Base-by-base conservation (phyloP, 2,888 invertebrate genomes). In the Agrochola circellaris region DNA sequence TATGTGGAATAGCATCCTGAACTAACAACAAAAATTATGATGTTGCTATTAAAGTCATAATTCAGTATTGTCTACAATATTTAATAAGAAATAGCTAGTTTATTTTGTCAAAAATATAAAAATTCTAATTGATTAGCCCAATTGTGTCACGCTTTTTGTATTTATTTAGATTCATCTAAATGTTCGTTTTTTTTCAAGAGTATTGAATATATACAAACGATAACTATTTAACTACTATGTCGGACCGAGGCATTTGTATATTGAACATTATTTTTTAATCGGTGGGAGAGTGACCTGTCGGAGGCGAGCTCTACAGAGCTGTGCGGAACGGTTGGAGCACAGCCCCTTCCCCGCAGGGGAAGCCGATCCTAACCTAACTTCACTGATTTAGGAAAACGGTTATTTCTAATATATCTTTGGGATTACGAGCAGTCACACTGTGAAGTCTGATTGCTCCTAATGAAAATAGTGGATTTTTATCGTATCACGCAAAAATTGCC, bases 1-100 rank as follows among this genome's bases (percentile, higher is more conserved):
- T 51, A 75, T 51, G 15, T 61, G n/a, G 23, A 42, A 75, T 61
- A 75, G 38, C 26, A 75, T 62, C 15, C 23, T 48, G 23, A 61
- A 54, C 13, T 23, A 26, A 13, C 8, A 45, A 9, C 4, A 9
- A 38, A 42, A 42, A 13, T 11, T 30, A 51, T 45, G 15, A 34
- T 45, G 23, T 71, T 30, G 2, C 23, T 42, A 71, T 71, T 51
- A 1, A 26, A 11, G 38, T 54, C 26, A 26, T 23, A 69, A 20
- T 42, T n/a, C 45, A n/a, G 34, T 68, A 42, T 71, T 38, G 7
- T 17, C 8, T 54, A 71, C 51, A 45, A 72, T 69, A 54, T 73
- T 51, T 11, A 38, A 42, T 71, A 71, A 13, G 1, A 54, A 54
- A 42, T 56, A 20, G n/a, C 17, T 17, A 56, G 54, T 42, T 38